A percentile compares a stretch with the other conserved stretches of the same genome.
These are phyloP conservation scores for Toxotes lorentzi DNA, from an alignment of 2,797 vertebrate genomes.

Conservation along the genomic window DNA sequence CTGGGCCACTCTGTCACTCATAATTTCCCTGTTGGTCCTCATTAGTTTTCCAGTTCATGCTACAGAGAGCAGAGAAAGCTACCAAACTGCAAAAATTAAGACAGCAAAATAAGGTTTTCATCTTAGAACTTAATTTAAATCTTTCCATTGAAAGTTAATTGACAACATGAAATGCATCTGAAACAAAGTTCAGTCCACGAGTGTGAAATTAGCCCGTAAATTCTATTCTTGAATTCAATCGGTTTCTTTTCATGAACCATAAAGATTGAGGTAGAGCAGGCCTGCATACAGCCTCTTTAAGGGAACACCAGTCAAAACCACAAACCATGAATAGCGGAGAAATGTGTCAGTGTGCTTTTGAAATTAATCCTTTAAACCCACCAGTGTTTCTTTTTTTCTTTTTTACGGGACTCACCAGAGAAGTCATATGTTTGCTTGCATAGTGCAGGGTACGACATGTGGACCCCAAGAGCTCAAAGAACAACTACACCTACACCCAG, in stretches of 20 bases:
- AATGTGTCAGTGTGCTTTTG: conserved; percentile 82
- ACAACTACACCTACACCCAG: conserved; percentile 54
- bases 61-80: conserved; percentile 14
- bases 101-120: conserved; percentile 6
- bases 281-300: conserved; percentile 61
- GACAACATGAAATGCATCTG: conserved; percentile 38
- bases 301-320: conserved; percentile 74
- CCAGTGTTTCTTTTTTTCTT: conserved; percentile 58
- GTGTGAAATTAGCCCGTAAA: conserved; percentile 62
- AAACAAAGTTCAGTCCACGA: conserved; percentile 41
- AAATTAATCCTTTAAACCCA: conserved; percentile 78
- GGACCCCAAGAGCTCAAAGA: conserved; percentile 65
- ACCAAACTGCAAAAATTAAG: conserved; percentile 10
- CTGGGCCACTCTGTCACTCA: conserved; percentile 60
- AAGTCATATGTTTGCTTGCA: conserved; percentile 71
- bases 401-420: conserved; percentile 67
- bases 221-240: conserved; percentile 66
- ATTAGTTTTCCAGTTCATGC: conserved; percentile 48
- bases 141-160: conserved; percentile 21
- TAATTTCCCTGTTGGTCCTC: conserved; percentile 56
- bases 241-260: conserved; percentile 61
- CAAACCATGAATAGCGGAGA: conserved; percentile 74
- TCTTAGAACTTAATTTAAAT: conserved; percentile 33
- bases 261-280: conserved; percentile 71
- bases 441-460: conserved; percentile 66